Conservation (phyloP, 2,797 vertebrate species). For the Arrhamphus sclerolepis region DNA sequence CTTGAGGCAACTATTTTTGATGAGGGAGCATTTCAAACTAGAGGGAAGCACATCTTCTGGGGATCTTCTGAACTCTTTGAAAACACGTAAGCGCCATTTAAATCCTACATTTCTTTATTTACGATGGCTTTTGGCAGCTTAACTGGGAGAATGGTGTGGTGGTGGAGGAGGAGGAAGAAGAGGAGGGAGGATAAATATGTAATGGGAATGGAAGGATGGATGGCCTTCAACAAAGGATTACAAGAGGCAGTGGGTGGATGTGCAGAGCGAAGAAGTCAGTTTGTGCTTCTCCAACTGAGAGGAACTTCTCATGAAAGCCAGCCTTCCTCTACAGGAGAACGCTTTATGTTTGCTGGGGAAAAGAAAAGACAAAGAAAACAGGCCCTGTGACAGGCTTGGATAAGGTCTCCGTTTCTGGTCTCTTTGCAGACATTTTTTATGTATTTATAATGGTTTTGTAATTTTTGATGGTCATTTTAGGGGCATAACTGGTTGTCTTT, state of each 20-base stretch:
- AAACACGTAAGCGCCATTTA: no score
- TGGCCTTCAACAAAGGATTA: constrained; percentile 7
- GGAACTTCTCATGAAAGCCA: not conserved
- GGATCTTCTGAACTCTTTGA: not conserved
- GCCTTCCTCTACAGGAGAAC: not conserved
- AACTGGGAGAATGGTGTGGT: no score
- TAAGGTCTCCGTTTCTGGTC: no score
- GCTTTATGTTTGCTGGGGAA: not conserved
- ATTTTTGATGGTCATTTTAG: no score
- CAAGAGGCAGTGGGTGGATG: constrained; percentile 45
- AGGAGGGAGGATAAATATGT: constrained; percentile 6
- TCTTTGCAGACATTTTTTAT: no score
- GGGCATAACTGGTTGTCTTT: no score
- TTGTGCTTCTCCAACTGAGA: constrained; percentile 6
- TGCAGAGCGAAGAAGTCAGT: constrained; percentile 20
- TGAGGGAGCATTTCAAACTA: not conserved
- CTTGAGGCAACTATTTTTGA: not conserved
- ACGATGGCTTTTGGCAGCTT: no score
- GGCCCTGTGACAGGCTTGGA: not conserved
- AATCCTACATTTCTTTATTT: no score
- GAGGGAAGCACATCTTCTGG: not conserved
- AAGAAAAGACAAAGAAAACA: not conserved
- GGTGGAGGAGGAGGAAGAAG: not conserved
- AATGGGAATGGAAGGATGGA: constrained; percentile 26
- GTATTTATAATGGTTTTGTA: no score